A percentile compares a stretch with the other conserved stretches of the same genome.
These are phyloP conservation scores for Neoitamus cyanurus DNA, from an alignment of 2,888 invertebrate species.

Conservation along the genomic window DNA sequence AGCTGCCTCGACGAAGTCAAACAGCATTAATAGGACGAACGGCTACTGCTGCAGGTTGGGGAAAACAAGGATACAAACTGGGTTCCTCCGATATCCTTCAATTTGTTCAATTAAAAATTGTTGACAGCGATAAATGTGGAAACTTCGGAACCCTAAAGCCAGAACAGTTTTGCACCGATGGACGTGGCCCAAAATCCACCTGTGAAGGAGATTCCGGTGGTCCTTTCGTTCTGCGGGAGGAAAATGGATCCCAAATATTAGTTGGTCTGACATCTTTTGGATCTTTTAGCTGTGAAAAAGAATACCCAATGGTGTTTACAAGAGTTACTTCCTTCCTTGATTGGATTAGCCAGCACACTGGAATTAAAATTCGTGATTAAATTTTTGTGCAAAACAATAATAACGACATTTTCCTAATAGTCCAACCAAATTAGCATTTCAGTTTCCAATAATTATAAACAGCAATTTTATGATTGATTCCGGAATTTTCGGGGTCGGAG, in stretches of 20 bases:
- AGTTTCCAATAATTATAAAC: too few species aligned
- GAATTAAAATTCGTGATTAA: not conserved
- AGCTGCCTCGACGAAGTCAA: not conserved
- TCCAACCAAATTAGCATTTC: too few species aligned
- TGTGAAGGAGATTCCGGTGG: constrained; percentile 61
- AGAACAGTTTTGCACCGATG: not conserved
- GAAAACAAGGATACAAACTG: not conserved
- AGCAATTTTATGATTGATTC: too few species aligned
- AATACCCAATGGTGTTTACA: constrained; percentile 40
- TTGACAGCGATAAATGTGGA: not conserved
- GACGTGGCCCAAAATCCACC: constrained; percentile 56
- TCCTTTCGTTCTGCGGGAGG: constrained; percentile 18
- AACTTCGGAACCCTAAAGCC: not conserved
- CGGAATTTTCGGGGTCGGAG: too few species aligned
- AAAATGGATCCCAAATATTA: not conserved
- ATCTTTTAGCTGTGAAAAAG: constrained; percentile 33
- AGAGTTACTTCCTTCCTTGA: constrained; percentile 38
- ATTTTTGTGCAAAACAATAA: not conserved
- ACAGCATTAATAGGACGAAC: not conserved
- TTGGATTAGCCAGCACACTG: constrained; percentile 39
- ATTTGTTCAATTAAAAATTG: not conserved
- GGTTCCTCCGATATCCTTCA: constrained; percentile 21
- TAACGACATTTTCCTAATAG: not conserved
- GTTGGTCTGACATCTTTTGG: constrained; percentile 50
- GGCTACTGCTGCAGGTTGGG: constrained; percentile 14